Evolutionary conservation across 2,113 vertebrate genomes (phyloP).

Genomic region (Brachyhypopomus occidentalis): DNA sequence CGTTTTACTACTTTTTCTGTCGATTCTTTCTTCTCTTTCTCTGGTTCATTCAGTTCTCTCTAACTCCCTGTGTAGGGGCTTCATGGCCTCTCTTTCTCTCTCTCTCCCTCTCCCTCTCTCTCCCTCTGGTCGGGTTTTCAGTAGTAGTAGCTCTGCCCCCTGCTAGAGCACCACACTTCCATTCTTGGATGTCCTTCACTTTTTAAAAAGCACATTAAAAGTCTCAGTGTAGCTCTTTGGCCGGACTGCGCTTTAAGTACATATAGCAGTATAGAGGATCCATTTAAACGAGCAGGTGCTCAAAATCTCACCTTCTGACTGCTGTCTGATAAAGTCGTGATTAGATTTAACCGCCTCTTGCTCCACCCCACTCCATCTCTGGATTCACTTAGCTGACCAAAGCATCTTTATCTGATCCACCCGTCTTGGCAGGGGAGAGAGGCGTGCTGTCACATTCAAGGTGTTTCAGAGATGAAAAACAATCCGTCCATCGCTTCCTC

Average conservation of each 20-base stretch:
- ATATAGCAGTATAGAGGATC: constrained; percentile 39
- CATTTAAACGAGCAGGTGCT: constrained; percentile 73
- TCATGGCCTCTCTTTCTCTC: not conserved
- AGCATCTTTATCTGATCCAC: constrained; percentile 96
- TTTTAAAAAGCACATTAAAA: constrained; percentile 45
- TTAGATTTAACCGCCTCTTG: constrained; percentile 86
- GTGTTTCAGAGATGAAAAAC: constrained; percentile 97
- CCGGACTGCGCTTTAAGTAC: constrained; percentile 47
- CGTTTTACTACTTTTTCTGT: not conserved
- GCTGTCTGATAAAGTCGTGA: constrained; percentile 90
- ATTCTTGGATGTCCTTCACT: constrained; percentile 51
- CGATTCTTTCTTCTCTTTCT: not conserved
- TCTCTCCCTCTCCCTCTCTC: not conserved
- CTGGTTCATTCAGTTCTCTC: not conserved
- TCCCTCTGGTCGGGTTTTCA: constrained; percentile 12
- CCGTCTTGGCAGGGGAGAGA: constrained; percentile 93
- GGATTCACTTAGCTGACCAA: constrained; percentile 98
- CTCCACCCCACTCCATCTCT: constrained; percentile 80
- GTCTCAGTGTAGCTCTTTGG: constrained; percentile 35
- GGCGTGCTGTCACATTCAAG: constrained; percentile 97
- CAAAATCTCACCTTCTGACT: constrained; percentile 87
- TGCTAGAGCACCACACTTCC: constrained; percentile 12
- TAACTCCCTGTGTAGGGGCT: not conserved
- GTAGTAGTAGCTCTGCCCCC: constrained; percentile 16
- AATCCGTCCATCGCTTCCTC: constrained; percentile 74